A percentile compares a stretch with the other conserved stretches of the same genome.
Conservation (phyloP, 2,113 vertebrate genomes). For the mouse (Mus musculus) region DNA sequence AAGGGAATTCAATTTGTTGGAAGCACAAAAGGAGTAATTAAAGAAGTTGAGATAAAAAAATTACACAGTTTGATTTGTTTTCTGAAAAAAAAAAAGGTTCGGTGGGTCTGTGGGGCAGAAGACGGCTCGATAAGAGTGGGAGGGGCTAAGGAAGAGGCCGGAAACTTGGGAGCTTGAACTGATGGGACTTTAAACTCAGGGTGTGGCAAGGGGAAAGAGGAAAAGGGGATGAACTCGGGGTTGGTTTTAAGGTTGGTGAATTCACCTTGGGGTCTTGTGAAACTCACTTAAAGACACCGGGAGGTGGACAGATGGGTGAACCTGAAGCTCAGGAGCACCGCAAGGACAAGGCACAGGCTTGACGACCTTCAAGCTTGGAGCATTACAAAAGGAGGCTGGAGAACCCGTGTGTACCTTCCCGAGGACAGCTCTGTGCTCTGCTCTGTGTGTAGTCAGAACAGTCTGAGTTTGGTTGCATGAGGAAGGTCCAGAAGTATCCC, state of each 20-base stretch:
- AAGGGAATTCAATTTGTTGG: background rate
- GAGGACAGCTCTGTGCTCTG: background rate
- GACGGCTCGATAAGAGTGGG: background rate
- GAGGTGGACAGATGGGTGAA: background rate
- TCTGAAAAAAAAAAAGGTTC: background rate
- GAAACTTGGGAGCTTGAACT: background rate
- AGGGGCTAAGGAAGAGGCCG: background rate
- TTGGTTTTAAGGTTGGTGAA: background rate
- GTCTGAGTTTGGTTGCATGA: background rate
- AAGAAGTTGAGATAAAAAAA: slow-evolving; percentile 30
- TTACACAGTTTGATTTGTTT: background rate
- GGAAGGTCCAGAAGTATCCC: background rate
- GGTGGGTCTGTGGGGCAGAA: background rate
- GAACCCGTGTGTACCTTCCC: background rate
- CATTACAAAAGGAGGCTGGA: background rate
- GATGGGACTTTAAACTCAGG: background rate
- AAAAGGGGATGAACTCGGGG: background rate
- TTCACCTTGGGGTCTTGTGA: background rate
- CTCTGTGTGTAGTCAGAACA: background rate
- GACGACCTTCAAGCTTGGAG: background rate
- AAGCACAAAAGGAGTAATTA: background rate
- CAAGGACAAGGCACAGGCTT: accelerated
- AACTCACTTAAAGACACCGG: background rate
- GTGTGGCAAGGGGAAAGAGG: too few relatives aligned
- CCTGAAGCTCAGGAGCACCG: background rate